Base-by-base conservation (phyloP, 1,140 invertebrate species). In the Trachymyrmex septentrionalis region DNA sequence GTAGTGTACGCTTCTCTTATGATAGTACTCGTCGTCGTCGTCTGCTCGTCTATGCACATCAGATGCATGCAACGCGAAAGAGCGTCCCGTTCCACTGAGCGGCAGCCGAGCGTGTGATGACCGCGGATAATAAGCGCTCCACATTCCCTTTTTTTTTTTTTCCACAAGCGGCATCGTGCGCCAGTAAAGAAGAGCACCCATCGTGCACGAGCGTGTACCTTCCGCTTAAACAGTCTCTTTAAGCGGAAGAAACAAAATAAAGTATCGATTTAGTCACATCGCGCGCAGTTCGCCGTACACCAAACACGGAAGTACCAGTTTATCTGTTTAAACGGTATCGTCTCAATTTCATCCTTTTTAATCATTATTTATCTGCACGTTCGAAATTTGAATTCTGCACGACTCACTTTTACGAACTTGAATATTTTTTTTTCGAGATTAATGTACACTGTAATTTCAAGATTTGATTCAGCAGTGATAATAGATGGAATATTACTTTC, bases 61-160 rank as follows among this genome's bases (percentile, higher is more conserved):
- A 55, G 69, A 76, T 59, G 82, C 82, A 44, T 64, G 82, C 59
- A 64, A 77, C 71, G 48, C 73, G 81, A 85, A 82, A 72, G 76
- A 84, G 34, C 69, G 57, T 82, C 73, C 44, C 73, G 82, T 85
- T 85, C 73, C 82, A 66, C 82, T 59, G 78, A 85, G 73, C 50
- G 61, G 82, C 82, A 78, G 30, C 63, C 48, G 61, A 85, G 82
- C 82, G 82, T 85, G 73, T 85, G 73, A 85, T 85, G 75, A 44
- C 75, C 73, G 73, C 59, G 24, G 82, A 78, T 78, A 84, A 85
- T 85, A 77, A 78, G 82, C 50, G 82, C 82, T 85, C 80, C 69
- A 84, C 27, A 84, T 85, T 78, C 73, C 30, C 55, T 55, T 75
- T 84, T 81, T 27, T 84, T 81, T 27, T 38, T 81, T 84, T 75